Percentiles rank a stretch among this genome's conserved stretches.
These are phyloP conservation scores for Lasiurus cinereus DNA, from an alignment of 2,113 vertebrate genomes.

Conservation along the genomic window DNA sequence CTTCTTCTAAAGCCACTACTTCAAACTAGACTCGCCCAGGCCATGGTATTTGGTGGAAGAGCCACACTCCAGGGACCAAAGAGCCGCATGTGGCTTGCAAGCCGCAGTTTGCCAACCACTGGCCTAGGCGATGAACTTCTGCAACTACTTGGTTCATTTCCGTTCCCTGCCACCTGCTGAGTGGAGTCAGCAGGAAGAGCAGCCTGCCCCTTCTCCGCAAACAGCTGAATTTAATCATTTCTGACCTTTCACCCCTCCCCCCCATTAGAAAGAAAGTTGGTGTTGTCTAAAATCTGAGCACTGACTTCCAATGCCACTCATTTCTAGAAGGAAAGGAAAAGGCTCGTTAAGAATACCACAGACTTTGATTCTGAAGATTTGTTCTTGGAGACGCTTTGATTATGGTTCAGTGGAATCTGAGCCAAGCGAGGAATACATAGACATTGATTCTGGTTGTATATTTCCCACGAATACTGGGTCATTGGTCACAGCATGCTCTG, in stretches of 20 bases:
- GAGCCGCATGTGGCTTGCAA: no score
- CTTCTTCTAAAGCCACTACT: no score
- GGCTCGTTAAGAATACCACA: not conserved
- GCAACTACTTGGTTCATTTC: not conserved
- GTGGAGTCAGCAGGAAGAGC: not conserved
- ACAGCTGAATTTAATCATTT: not conserved
- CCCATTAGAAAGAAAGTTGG: constrained; percentile 10
- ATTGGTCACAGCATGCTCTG: not conserved
- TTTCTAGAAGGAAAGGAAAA: constrained; percentile 48
- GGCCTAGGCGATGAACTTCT: not conserved
- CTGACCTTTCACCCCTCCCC: not conserved
- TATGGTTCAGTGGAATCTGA: not conserved
- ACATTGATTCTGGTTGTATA: not conserved
- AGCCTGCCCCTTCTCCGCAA: not conserved
- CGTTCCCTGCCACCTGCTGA: not conserved
- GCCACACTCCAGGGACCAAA: no score
- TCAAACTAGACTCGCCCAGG: no score
- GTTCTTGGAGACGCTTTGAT: not conserved
- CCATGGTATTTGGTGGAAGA: no score
- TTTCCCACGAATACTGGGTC: no score
- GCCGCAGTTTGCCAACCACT: no score
- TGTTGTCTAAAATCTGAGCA: not conserved
- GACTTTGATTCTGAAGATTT: constrained; percentile 42
- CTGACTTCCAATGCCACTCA: not conserved
- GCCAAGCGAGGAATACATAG: not conserved